Conservation (phyloP, 1,140 invertebrate species). For the Maniola jurtina region DNA sequence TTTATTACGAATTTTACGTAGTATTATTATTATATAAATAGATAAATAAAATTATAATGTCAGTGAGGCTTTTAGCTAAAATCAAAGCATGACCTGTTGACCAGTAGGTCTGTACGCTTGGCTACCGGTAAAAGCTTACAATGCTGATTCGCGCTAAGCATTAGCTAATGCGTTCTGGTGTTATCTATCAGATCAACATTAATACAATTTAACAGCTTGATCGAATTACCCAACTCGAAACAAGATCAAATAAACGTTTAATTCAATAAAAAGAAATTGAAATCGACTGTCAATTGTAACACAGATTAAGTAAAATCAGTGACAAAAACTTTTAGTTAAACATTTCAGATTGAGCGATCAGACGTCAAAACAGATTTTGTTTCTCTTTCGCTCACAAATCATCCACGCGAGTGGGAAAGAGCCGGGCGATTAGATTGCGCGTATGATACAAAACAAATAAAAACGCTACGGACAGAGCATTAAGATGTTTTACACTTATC, state of each 20-base stretch:
- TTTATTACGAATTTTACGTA: too few relatives aligned
- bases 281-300: conserved; percentile 49
- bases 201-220: conserved; percentile 28
- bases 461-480: conserved; percentile 66
- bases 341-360: conserved; percentile 56
- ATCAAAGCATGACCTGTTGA: neutral
- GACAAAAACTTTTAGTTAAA: conserved; percentile 43
- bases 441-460: conserved; percentile 65
- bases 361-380: conserved; percentile 47
- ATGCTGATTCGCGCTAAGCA: neutral
- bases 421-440: conserved; percentile 48
- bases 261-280: conserved; percentile 46
- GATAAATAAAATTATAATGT: too few relatives aligned
- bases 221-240: conserved; percentile 36
- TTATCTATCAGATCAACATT: conserved; percentile 14
- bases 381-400: conserved; percentile 32
- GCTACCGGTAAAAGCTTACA: conserved; percentile 1
- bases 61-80: neutral
- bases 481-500: conserved; percentile 74
- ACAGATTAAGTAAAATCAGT: conserved; percentile 57
- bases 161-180: conserved; percentile 15
- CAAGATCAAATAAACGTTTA: conserved; percentile 45
- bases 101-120: neutral
- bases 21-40: too few relatives aligned
- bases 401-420: conserved; percentile 27